Evolutionary conservation across 1,140 invertebrate genomes (phyloP).

Genomic region (Rhagoletis pomonella): DNA sequence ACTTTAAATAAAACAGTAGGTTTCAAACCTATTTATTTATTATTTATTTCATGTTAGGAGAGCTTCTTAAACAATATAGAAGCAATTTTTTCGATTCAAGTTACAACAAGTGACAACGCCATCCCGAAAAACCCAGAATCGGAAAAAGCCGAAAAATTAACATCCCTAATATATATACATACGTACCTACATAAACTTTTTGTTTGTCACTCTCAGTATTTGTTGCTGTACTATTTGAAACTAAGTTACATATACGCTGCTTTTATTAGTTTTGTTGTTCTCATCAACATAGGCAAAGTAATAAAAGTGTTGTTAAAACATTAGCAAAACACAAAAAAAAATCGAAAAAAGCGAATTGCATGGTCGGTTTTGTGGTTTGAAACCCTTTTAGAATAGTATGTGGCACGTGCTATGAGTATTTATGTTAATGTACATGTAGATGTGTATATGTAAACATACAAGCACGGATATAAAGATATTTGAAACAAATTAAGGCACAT

Average conservation of each 20-base stretch:
- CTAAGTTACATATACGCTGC: background rate
- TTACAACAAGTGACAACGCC: no score
- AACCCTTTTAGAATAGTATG: background rate
- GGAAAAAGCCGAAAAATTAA: no score
- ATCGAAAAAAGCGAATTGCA: background rate
- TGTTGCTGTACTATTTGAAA: background rate
- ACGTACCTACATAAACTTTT: background rate
- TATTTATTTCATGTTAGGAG: no score
- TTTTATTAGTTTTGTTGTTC: constrained; percentile 3
- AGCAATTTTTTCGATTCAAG: no score
- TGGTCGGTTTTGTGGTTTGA: background rate
- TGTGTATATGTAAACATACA: background rate
- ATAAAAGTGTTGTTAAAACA: constrained; percentile 44
- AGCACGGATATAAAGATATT: constrained; percentile 7
- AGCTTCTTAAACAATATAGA: no score
- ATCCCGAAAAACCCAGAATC: no score
- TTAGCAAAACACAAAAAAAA: constrained; percentile 29
- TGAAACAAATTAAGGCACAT: constrained; percentile 39
- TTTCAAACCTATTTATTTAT: no score
- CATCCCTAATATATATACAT: no score
- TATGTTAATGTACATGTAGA: no score
- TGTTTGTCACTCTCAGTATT: background rate
- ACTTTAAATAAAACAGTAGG: no score
- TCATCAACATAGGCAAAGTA: constrained; percentile 28
- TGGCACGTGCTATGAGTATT: background rate